Evolutionary conservation across 1,140 invertebrate species (phyloP).

Genomic region (Drosophila tani): DNA sequence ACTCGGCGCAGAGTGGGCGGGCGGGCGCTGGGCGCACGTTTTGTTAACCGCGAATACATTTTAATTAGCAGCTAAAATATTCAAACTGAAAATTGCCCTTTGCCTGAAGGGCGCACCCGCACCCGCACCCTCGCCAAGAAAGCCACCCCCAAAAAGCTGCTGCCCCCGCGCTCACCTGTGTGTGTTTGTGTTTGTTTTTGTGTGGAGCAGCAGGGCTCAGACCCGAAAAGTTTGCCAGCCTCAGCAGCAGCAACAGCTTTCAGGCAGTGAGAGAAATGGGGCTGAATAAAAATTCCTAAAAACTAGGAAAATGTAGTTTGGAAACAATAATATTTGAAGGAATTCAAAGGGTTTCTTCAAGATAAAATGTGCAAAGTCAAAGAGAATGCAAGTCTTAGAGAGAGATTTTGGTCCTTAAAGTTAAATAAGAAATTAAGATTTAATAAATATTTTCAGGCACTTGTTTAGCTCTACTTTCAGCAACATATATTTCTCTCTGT

Average conservation of each 20-base stretch:
- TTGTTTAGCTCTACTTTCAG: too few species aligned
- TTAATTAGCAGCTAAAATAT: constrained; percentile 82
- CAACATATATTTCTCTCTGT: constrained; percentile 12
- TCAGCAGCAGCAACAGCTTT: constrained; percentile 40
- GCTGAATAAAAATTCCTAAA: neutral
- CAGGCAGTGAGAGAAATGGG: constrained; percentile 6
- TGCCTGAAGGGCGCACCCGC: constrained; percentile 48
- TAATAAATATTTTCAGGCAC: neutral
- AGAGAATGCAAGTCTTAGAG: too few species aligned
- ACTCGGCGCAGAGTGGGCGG: neutral
- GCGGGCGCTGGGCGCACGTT: constrained; percentile 38
- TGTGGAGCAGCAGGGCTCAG: constrained; percentile 19
- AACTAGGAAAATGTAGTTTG: too few species aligned
- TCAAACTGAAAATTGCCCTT: constrained; percentile 80
- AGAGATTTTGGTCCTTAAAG: too few species aligned
- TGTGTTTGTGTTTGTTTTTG: constrained; percentile 44
- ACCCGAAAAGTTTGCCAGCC: constrained; percentile 41
- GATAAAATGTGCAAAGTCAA: neutral
- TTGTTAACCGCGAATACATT: constrained; percentile 82
- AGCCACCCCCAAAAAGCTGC: constrained; percentile 18
- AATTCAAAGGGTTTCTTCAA: neutral
- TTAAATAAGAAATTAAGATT: neutral
- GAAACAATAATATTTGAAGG: too few species aligned
- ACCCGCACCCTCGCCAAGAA: constrained; percentile 9
- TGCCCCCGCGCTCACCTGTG: constrained; percentile 8